phyloP scores from a whole-genome alignment of 2,888 invertebrate species.

The Esperia sulphurella region DNA sequence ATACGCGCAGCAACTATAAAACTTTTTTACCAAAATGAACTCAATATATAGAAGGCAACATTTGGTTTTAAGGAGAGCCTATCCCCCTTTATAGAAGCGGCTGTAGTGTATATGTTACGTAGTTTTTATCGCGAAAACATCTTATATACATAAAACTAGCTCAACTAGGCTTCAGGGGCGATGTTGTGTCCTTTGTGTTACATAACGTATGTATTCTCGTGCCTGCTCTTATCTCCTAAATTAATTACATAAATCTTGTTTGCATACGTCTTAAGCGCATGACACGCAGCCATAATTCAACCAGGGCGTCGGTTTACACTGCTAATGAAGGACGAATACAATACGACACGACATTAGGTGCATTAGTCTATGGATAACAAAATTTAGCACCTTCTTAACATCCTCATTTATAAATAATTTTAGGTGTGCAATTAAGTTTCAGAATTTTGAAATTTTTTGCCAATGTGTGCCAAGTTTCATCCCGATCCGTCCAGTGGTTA shows the following conservation, averaged over 20 bases:
- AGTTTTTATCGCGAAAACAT: conserved; percentile 17
- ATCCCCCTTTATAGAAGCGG: neutral
- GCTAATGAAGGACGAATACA: conserved; percentile 70
- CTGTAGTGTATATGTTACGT: neutral
- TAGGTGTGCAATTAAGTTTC: neutral
- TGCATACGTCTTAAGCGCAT: conserved; percentile 77
- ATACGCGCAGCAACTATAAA: neutral
- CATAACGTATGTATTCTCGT: conserved; percentile 59
- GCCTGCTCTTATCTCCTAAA: conserved; percentile 74
- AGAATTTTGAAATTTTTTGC: no score
- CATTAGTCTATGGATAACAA: neutral
- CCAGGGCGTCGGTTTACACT: conserved; percentile 63
- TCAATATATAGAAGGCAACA: no score
- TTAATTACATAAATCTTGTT: conserved; percentile 80
- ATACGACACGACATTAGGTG: conserved; percentile 19
- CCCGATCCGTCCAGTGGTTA: no score
- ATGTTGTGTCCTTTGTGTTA: conserved; percentile 55
- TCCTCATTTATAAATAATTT: neutral
- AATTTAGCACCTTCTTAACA: neutral
- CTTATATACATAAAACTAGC: conserved; percentile 26
- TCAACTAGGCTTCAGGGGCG: conserved; percentile 26
- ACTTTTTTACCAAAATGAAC: no score
- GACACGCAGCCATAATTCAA: conserved; percentile 74
- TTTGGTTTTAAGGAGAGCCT: neutral
- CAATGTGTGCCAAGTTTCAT: no score